Base-by-base conservation (phyloP, 92 coral and sea anemone genomes). In the Scolanthus callimorphus region DNA sequence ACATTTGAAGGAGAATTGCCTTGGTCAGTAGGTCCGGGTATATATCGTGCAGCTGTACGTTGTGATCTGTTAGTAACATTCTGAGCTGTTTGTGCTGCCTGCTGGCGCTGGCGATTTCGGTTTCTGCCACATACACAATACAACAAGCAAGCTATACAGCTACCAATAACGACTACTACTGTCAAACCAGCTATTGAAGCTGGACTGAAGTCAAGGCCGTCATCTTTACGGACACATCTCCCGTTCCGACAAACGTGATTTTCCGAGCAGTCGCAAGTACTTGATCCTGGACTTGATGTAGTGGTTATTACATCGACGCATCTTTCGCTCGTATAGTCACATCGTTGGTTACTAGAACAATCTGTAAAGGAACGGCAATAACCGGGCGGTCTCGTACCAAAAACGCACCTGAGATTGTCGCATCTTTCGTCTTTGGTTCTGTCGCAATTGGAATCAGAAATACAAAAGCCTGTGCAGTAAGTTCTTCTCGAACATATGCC, bases 71-170 rank as follows among this genome's bases (percentile, higher is more conserved):
- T 17, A 29, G 20, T 45, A 3, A 29, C 24, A 11, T 31, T 9
- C 20, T 25, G 4, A 21, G 6, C 46, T 20, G 13, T 31, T 12
- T 52, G 24, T 29, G 58, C 59, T 21, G 28, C 37, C 39, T 25
- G 59, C 4, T 29, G 61, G 3, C 23, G 38, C 22, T 4, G 63
- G 17, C 20, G 63, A 11, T 49, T 39, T 20, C 51, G 34, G 24
- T 52, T 52, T 10, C 62, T 39, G 25, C 60, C 73, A 54, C 73
- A 66, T 2, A 59, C 62, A 39, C 62, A 51, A 25, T 66, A 66
- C 48, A 66, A 31, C 2, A 53, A 22, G 25, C 61, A 51, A 4
- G 73, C 60, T 0, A 66, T 51, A 27, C 60, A 51, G 17, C 73
- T 54, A 0, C 73, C 73, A 55, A 74, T 49, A 10, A 65, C 19